Percentiles rank a stretch among this genome's conserved stretches.
Evolutionary conservation across 2,113 vertebrate genomes (phyloP).

Genomic region (Trochalopteron elliotii): DNA sequence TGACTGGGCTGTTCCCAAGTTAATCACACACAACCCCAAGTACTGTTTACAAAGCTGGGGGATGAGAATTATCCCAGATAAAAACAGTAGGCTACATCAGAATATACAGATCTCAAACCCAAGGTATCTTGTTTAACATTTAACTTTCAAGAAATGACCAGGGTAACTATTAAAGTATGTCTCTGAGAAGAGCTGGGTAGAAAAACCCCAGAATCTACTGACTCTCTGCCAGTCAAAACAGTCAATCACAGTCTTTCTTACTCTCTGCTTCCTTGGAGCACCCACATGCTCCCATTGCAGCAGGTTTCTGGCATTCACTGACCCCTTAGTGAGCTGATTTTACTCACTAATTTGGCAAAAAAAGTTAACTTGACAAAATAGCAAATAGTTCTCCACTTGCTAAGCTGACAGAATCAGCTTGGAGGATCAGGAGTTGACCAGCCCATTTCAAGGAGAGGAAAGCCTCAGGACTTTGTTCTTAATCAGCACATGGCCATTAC

Average conservation of each 20-base stretch:
- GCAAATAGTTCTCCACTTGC: background rate
- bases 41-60: background rate
- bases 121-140: background rate
- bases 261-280: background rate
- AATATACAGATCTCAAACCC: background rate
- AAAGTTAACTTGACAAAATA: background rate
- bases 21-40: background rate
- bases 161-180: background rate
- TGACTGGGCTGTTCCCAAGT: background rate
- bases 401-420: background rate
- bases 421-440: background rate
- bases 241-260: background rate
- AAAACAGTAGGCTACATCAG: background rate
- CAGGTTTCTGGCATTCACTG: background rate
- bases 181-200: background rate
- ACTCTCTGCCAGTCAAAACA: background rate
- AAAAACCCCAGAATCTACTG: background rate
- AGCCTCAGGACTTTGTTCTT: background rate
- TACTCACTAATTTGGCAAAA: background rate
- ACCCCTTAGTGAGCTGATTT: background rate
- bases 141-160: background rate
- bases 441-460: background rate
- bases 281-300: background rate
- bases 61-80: background rate
- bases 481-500: background rate